These are phyloP conservation scores for Sternotherus odoratus DNA, from an alignment of 2,797 vertebrate species.

Conservation along the genomic window DNA sequence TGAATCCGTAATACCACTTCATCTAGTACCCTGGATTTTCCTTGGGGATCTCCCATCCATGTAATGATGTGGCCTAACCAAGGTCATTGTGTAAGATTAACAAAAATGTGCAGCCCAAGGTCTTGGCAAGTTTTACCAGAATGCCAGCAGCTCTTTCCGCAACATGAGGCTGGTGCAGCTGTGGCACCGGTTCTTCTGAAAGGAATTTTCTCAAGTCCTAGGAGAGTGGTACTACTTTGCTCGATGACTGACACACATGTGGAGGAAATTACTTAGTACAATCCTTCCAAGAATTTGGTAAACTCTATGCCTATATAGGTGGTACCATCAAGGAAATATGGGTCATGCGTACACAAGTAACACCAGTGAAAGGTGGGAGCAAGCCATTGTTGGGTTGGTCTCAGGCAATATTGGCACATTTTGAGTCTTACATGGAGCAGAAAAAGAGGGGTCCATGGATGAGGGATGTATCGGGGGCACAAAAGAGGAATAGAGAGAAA, in stretches of 20 bases:
- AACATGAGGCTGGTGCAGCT: background rate
- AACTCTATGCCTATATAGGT: background rate
- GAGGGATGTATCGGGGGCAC: background rate
- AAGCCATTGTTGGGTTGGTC: background rate
- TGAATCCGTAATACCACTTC: background rate
- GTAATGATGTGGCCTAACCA: background rate
- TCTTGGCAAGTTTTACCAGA: background rate
- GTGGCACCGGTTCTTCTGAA: background rate
- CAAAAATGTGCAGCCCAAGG: background rate
- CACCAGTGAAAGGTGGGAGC: background rate
- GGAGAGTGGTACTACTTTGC: background rate
- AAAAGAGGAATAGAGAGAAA: background rate
- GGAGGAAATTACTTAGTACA: background rate
- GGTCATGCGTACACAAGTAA: background rate
- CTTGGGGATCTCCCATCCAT: background rate
- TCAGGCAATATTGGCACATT: background rate
- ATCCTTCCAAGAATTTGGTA: background rate
- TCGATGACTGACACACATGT: background rate
- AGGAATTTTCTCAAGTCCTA: background rate
- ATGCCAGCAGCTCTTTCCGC: background rate
- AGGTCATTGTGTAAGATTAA: background rate
- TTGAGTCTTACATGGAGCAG: background rate
- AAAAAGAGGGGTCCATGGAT: background rate
- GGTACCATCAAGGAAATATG: background rate
- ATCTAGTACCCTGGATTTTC: background rate